Percentiles rank a stretch among this genome's conserved stretches.
phyloP scores from a whole-genome alignment of 2,113 vertebrate species.

The Takifugu flavidus region DNA sequence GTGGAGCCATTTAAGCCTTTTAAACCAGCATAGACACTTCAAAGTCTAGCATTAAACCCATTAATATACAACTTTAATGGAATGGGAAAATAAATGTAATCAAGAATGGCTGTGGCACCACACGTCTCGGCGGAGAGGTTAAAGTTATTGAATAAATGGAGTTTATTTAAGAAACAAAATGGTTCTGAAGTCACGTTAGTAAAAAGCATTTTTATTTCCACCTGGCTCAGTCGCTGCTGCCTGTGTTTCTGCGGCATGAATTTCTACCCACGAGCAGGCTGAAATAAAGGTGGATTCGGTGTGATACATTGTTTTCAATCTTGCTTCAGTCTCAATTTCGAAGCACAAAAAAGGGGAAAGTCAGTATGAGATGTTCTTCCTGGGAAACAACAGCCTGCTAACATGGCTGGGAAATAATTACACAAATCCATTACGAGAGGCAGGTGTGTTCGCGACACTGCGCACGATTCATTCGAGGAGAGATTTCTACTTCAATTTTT shows the following conservation, averaged over 20 bases:
- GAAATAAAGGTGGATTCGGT: constrained; percentile 4
- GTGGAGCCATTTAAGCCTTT: too few relatives aligned
- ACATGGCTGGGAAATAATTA: constrained; percentile 26
- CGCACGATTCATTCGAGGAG: constrained; percentile 51
- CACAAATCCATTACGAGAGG: constrained; percentile 36
- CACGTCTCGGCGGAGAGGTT: too few relatives aligned
- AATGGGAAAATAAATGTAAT: too few relatives aligned
- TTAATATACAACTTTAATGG: too few relatives aligned
- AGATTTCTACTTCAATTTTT: constrained; percentile 43
- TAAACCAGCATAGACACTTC: too few relatives aligned
- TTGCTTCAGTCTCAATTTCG: constrained; percentile 35
- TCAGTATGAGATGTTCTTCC: constrained; percentile 24
- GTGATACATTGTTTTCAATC: constrained; percentile 7
- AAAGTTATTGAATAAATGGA: too few relatives aligned
- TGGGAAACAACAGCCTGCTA: constrained; percentile 16
- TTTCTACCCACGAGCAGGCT: constrained; percentile 8
- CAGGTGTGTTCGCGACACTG: constrained; percentile 44
- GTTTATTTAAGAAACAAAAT: too few relatives aligned
- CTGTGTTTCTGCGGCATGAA: constrained; percentile 12
- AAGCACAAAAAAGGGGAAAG: constrained; percentile 24
- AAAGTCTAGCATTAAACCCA: too few relatives aligned
- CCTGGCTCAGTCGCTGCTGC: not conserved
- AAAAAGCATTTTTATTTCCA: too few relatives aligned
- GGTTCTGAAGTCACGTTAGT: too few relatives aligned
- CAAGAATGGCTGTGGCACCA: too few relatives aligned